Evolutionary conservation across 2,113 vertebrate genomes (phyloP).

Genomic region (Semicossyphus pulcher): DNA sequence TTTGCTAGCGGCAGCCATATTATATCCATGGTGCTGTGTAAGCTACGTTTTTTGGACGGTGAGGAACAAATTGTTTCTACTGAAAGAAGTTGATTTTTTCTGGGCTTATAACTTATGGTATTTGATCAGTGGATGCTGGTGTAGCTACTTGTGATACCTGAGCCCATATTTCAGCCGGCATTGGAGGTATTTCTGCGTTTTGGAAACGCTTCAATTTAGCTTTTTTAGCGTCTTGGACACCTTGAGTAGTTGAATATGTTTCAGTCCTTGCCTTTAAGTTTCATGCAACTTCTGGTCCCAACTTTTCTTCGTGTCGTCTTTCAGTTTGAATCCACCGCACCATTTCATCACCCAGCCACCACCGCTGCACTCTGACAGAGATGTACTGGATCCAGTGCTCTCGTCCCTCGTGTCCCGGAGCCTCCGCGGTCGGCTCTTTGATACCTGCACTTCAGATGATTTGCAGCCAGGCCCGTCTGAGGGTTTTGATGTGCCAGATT

Average conservation of each 20-base stretch:
- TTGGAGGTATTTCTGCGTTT: too few species aligned
- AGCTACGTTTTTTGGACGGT: too few species aligned
- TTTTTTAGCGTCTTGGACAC: background rate
- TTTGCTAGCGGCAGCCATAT: too few species aligned
- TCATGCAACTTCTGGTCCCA: background rate
- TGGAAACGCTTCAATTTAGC: too few species aligned
- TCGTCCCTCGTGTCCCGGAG: background rate
- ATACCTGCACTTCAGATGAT: slow-evolving; percentile 26
- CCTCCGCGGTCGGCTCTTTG: slow-evolving; percentile 15
- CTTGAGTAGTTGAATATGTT: background rate
- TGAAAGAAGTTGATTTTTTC: too few species aligned
- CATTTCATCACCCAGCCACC: slow-evolving; percentile 23
- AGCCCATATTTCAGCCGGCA: too few species aligned
- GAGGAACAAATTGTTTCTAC: too few species aligned
- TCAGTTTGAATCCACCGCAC: background rate
- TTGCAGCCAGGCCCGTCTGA: slow-evolving; percentile 10
- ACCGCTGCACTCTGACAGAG: slow-evolving; percentile 6
- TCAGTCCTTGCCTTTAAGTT: background rate
- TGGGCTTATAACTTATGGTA: too few species aligned
- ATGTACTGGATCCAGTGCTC: slow-evolving; percentile 13
- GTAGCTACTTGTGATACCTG: too few species aligned
- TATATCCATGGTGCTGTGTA: too few species aligned
- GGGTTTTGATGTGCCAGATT: slow-evolving; percentile 51
- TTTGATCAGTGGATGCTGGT: too few species aligned
- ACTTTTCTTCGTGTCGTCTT: background rate